Percentiles rank a stretch among this genome's conserved stretches.
Conservation (phyloP, 2,888 invertebrate species). For the Diadromus collaris region DNA sequence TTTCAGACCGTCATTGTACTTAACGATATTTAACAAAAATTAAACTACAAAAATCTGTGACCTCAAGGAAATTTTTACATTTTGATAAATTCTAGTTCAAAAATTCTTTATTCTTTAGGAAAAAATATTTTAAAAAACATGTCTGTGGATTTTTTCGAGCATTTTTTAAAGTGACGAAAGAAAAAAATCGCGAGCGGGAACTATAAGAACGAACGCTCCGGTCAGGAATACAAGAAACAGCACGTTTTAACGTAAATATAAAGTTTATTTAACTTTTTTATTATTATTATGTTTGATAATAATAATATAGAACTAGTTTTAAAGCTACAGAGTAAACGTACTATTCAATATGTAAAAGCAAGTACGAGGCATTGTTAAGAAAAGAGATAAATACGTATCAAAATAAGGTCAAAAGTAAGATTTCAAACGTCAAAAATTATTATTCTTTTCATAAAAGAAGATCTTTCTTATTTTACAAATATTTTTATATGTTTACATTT, state of each 20-base stretch:
- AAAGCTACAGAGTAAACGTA: too few species aligned
- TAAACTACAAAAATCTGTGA: background rate
- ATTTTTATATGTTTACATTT: background rate
- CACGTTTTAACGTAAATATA: slow-evolving; percentile 19
- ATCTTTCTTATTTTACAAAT: background rate
- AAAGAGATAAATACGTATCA: too few species aligned
- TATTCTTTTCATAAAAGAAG: background rate
- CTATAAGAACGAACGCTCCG: background rate
- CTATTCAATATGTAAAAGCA: too few species aligned
- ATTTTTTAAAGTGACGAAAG: background rate
- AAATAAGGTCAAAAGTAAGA: too few species aligned
- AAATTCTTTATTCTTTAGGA: background rate
- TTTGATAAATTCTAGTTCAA: background rate
- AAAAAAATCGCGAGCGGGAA: background rate
- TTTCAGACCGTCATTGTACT: background rate
- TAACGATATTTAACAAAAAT: background rate
- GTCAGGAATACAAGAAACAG: slow-evolving; percentile 16
- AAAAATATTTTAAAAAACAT: too few species aligned
- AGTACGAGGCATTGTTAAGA: too few species aligned
- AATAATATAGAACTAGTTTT: too few species aligned
- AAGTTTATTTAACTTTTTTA: background rate
- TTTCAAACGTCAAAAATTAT: background rate
- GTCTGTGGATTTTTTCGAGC: background rate
- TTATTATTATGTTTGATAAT: too few species aligned
- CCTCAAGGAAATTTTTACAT: background rate